Percentiles rank a stretch among this genome's conserved stretches.
These are phyloP conservation scores for Agonopterix alstromeriana DNA, from an alignment of 2,888 invertebrate genomes.

Conservation along the genomic window DNA sequence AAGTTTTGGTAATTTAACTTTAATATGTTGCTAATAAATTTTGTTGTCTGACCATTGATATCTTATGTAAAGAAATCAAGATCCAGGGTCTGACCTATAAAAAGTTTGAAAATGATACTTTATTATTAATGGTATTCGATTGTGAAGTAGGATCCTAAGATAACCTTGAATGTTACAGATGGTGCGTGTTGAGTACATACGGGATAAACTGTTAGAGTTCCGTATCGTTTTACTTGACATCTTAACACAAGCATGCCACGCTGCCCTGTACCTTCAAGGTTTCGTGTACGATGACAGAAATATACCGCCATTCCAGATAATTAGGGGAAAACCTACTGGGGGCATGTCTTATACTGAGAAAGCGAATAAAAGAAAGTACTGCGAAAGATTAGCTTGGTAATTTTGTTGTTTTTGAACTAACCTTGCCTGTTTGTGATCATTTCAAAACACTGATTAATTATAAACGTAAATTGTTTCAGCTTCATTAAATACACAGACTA, in stretches of 20 bases:
- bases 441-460: not conserved
- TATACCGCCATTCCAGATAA: constrained; percentile 59
- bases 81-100: no score
- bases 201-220: constrained; percentile 45
- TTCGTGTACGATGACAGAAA: constrained; percentile 87
- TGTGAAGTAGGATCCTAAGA: not conserved
- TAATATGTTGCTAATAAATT: not conserved
- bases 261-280: constrained; percentile 84
- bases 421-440: not conserved
- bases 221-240: constrained; percentile 60
- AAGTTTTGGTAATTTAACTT: constrained; percentile 70
- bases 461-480: constrained; percentile 48
- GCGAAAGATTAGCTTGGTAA: constrained; percentile 87
- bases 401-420: not conserved
- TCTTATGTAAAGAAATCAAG: not conserved
- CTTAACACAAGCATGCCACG: constrained; percentile 81
- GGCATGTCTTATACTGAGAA: constrained; percentile 93
- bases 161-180: constrained; percentile 44
- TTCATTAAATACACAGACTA: constrained; percentile 85
- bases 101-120: no score
- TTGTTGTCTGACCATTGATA: not conserved
- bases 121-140: no score
- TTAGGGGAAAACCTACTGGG: constrained; percentile 77
- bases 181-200: constrained; percentile 55
- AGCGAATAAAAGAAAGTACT: constrained; percentile 88